Evolutionary conservation across 2,797 vertebrate species (phyloP).

Genomic region (Acipenser ruthenus): DNA sequence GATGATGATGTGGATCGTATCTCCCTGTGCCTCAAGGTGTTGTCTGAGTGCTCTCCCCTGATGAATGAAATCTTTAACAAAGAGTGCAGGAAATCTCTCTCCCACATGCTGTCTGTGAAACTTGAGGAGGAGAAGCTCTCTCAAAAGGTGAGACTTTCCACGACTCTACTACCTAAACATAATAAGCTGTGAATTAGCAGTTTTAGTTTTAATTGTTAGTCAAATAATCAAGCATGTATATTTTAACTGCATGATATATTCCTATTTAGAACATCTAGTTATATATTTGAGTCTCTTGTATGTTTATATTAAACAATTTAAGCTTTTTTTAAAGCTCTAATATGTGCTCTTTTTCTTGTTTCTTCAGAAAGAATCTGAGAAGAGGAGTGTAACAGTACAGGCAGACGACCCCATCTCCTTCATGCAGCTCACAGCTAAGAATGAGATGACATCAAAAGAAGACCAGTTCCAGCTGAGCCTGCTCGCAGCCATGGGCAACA

Average conservation of each 20-base stretch:
- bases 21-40: slow-evolving; percentile 92
- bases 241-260: too few relatives aligned
- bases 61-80: slow-evolving; percentile 99
- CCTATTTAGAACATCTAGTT: too few relatives aligned
- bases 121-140: slow-evolving; percentile 96
- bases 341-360: background rate
- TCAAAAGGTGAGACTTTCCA: slow-evolving; percentile 76
- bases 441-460: slow-evolving; percentile 90
- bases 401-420: slow-evolving; percentile 98
- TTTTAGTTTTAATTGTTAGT: background rate
- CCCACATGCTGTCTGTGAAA: slow-evolving; percentile 93
- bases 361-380: slow-evolving; percentile 93
- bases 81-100: slow-evolving; percentile 92
- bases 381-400: slow-evolving; percentile 89
- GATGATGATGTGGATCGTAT: slow-evolving; percentile 97
- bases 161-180: background rate
- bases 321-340: too few relatives aligned
- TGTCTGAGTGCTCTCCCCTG: slow-evolving; percentile 92
- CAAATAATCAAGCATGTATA: too few relatives aligned
- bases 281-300: too few relatives aligned
- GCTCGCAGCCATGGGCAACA: slow-evolving; percentile 95
- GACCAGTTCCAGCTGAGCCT: slow-evolving; percentile 98
- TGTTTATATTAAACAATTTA: too few relatives aligned
- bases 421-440: slow-evolving; percentile 98
- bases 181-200: background rate